These are phyloP conservation scores for Samia ricini DNA, from an alignment of 1,140 invertebrate genomes.

Conservation along the genomic window DNA sequence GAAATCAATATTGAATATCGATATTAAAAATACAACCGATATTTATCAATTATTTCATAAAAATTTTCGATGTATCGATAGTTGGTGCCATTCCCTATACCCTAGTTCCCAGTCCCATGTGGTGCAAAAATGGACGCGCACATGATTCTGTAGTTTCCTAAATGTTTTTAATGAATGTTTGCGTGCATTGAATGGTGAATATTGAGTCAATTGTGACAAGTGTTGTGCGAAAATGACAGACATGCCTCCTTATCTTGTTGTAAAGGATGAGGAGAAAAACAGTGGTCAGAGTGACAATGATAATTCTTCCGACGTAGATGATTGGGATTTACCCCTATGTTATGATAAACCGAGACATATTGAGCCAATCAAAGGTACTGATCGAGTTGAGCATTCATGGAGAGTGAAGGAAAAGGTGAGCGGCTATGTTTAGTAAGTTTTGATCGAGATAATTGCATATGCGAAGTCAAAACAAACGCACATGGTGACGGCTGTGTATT, in stretches of 20 bases:
- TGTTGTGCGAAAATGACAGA: conserved; percentile 72
- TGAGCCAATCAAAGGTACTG: conserved; percentile 86
- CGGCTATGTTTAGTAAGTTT: conserved; percentile 23
- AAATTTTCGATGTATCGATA: too few relatives aligned
- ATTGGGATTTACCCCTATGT: conserved; percentile 82
- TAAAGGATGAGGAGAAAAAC: conserved; percentile 74
- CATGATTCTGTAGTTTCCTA: conserved; percentile 59
- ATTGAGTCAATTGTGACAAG: conserved; percentile 42
- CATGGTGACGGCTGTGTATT: conserved; percentile 35
- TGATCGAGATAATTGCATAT: conserved; percentile 24
- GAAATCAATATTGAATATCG: too few relatives aligned
- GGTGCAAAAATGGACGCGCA: conserved; percentile 71
- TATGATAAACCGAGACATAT: conserved; percentile 86
- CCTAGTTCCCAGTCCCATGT: conserved; percentile 50
- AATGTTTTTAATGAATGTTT: conserved; percentile 56
- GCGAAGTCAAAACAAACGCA: conserved; percentile 68
- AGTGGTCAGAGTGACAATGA: conserved; percentile 90
- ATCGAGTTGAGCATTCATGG: conserved; percentile 89
- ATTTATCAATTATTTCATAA: too few relatives aligned
- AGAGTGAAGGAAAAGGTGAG: conserved; percentile 93
- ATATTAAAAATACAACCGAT: too few relatives aligned
- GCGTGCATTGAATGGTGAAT: conserved; percentile 43
- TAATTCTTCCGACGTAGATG: conserved; percentile 85
- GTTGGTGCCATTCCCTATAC: too few relatives aligned
- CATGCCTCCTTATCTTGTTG: conserved; percentile 71